Evolutionary conservation across 1,140 invertebrate genomes (phyloP).

Genomic region (Drosophila navojoa): DNA sequence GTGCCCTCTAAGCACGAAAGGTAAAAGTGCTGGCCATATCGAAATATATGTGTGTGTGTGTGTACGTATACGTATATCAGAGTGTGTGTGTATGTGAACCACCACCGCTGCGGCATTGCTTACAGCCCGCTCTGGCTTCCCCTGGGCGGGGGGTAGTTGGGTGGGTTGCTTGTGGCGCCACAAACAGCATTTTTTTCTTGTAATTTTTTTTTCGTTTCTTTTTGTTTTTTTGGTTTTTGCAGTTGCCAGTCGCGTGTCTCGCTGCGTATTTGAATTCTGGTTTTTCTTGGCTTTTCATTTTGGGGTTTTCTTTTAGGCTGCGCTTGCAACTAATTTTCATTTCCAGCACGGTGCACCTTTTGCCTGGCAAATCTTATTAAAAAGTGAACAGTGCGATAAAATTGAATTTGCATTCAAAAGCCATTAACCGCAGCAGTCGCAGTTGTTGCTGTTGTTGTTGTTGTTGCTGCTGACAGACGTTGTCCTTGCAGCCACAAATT

Average conservation of each 20-base stretch:
- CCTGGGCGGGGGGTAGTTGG: conserved; percentile 42
- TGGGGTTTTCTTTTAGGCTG: conserved; percentile 43
- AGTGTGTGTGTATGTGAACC: conserved; percentile 42
- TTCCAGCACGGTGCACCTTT: conserved; percentile 79
- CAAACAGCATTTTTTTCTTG: conserved; percentile 59
- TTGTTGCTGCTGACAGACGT: conserved; percentile 32
- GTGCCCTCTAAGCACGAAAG: conserved; percentile 75
- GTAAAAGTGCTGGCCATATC: conserved; percentile 52
- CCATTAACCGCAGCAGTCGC: conserved; percentile 84
- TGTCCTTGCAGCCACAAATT: conserved; percentile 57
- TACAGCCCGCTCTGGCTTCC: conserved; percentile 18
- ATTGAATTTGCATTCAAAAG: conserved; percentile 84
- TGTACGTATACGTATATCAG: conserved; percentile 2
- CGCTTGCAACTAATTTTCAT: conserved; percentile 81
- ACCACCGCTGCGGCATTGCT: conserved; percentile 54
- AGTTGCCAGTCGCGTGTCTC: conserved; percentile 80
- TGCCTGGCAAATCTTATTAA: conserved; percentile 80
- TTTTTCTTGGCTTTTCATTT: conserved; percentile 21
- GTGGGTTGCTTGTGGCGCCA: conserved; percentile 66
- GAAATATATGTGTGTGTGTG: conserved; percentile 1
- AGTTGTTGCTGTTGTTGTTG: conserved; percentile 28
- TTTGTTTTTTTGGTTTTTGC: conserved; percentile 41
- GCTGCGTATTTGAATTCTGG: conserved; percentile 52
- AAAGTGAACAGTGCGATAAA: conserved; percentile 84
- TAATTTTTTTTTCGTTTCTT: not conserved